Conservation (phyloP, 2,888 invertebrate genomes). For the Nephrocerus scutellatus region DNA sequence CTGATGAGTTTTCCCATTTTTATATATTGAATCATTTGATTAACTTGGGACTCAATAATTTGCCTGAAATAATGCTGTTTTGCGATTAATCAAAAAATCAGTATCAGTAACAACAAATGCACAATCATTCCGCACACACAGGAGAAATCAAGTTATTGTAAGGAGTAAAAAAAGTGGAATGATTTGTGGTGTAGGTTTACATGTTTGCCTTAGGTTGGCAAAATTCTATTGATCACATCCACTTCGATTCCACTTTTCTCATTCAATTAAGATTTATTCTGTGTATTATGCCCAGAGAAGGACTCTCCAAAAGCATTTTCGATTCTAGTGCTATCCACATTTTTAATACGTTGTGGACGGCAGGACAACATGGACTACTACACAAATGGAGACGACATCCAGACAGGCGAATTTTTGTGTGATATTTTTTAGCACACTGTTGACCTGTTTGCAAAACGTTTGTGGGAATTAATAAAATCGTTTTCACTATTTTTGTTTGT, state of each 20-base stretch:
- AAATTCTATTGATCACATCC: constrained; percentile 10
- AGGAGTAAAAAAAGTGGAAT: constrained; percentile 15
- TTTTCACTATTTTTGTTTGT: no score
- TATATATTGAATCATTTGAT: constrained; percentile 23
- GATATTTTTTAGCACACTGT: constrained; percentile 18
- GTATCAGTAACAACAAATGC: no score
- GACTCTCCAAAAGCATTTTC: constrained; percentile 20
- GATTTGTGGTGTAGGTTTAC: neutral
- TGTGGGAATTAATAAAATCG: constrained; percentile 24
- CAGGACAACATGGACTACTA: no score
- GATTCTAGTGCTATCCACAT: no score
- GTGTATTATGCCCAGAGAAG: constrained; percentile 21
- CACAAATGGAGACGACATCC: no score
- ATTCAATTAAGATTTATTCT: no score
- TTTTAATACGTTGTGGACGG: no score
- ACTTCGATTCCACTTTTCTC: constrained; percentile 15
- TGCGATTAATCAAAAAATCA: constrained; percentile 35
- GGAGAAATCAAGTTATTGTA: constrained; percentile 19
- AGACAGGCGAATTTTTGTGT: no score
- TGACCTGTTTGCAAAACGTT: constrained; percentile 25
- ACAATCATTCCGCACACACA: constrained; percentile 32
- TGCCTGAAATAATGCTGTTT: constrained; percentile 37
- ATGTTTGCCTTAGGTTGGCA: neutral
- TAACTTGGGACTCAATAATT: constrained; percentile 27
- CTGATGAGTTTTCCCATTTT: constrained; percentile 23